phyloP scores from a whole-genome alignment of 1,140 invertebrate genomes.

The Drosophila truncata region DNA sequence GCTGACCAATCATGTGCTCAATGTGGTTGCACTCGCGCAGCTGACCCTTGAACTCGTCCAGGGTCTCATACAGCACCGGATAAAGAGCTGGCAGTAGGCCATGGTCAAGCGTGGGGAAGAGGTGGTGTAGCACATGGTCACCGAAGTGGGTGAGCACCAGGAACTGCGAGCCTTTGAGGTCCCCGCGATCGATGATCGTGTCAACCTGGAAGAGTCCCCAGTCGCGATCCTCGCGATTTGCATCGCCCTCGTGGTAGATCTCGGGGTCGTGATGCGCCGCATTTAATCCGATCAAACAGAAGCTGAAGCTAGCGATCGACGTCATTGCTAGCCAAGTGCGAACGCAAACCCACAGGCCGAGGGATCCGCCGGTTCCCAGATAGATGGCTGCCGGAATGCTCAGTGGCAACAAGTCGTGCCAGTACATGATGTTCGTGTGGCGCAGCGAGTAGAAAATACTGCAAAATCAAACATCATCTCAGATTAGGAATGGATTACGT shows the following conservation, averaged over 20 bases:
- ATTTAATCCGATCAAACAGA: conserved; percentile 89
- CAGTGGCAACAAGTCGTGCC: conserved; percentile 86
- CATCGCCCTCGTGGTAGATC: conserved; percentile 93
- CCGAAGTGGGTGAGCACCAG: conserved; percentile 91
- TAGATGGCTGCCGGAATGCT: conserved; percentile 86
- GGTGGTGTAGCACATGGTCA: conserved; percentile 92
- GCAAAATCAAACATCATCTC: conserved; percentile 29
- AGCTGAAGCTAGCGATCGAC: conserved; percentile 87
- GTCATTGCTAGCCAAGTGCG: conserved; percentile 88
- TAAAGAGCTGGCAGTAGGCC: conserved; percentile 89
- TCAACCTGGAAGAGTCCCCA: conserved; percentile 93
- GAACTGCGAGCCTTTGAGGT: conserved; percentile 90
- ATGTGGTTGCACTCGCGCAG: conserved; percentile 87
- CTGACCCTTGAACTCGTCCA: conserved; percentile 89
- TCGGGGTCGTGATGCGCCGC: conserved; percentile 94
- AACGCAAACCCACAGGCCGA: conserved; percentile 72
- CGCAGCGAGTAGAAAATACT: conserved; percentile 76
- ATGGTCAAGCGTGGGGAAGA: conserved; percentile 93
- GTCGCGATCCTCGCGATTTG: conserved; percentile 88
- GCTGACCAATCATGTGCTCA: conserved; percentile 89
- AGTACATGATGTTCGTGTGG: conserved; percentile 76
- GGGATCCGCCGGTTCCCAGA: conserved; percentile 69
- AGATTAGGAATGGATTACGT: conserved; percentile 22
- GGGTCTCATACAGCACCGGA: conserved; percentile 89
- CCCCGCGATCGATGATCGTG: conserved; percentile 90